These are phyloP conservation scores for Geotrypetes seraphini DNA, from an alignment of 2,797 vertebrate species.

Conservation along the genomic window DNA sequence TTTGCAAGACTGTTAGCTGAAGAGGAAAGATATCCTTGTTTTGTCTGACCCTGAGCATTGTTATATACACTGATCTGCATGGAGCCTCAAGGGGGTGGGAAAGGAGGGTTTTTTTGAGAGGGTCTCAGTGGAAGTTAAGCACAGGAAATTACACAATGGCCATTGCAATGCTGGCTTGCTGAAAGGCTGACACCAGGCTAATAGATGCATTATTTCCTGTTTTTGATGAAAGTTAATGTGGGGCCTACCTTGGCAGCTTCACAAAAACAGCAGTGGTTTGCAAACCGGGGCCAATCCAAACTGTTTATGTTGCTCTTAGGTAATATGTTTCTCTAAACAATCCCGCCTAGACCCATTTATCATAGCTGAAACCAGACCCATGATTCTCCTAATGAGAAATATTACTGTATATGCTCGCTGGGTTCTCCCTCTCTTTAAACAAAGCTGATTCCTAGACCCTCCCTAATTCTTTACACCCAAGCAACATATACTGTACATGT, in stretches of 20 bases:
- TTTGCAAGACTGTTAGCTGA: too few species aligned
- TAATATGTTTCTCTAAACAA: slow-evolving; percentile 50
- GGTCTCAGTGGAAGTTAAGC: slow-evolving; percentile 32
- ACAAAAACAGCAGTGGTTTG: slow-evolving; percentile 59
- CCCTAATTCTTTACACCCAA: too few species aligned
- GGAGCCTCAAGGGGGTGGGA: not conserved
- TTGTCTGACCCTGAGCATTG: not conserved
- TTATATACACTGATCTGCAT: not conserved
- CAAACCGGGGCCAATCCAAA: slow-evolving; percentile 53
- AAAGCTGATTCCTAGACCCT: too few species aligned
- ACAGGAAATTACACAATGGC: slow-evolving; percentile 65
- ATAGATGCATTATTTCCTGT: slow-evolving; percentile 69
- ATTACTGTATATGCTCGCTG: too few species aligned
- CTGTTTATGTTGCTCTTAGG: slow-evolving; percentile 54
- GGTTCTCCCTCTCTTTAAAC: too few species aligned
- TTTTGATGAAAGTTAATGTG: slow-evolving; percentile 55
- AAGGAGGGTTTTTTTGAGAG: slow-evolving; percentile 23
- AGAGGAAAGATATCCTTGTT: too few species aligned
- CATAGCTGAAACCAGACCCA: too few species aligned
- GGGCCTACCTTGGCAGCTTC: slow-evolving; percentile 51
- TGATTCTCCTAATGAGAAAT: too few species aligned
- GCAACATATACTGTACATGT: too few species aligned
- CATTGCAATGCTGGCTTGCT: slow-evolving; percentile 62
- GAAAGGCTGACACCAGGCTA: slow-evolving; percentile 63
- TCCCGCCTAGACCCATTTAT: too few species aligned